A percentile compares a stretch with the other conserved stretches of the same genome.
Conservation (phyloP, 2,113 vertebrate species). For the Helogale parvula region DNA sequence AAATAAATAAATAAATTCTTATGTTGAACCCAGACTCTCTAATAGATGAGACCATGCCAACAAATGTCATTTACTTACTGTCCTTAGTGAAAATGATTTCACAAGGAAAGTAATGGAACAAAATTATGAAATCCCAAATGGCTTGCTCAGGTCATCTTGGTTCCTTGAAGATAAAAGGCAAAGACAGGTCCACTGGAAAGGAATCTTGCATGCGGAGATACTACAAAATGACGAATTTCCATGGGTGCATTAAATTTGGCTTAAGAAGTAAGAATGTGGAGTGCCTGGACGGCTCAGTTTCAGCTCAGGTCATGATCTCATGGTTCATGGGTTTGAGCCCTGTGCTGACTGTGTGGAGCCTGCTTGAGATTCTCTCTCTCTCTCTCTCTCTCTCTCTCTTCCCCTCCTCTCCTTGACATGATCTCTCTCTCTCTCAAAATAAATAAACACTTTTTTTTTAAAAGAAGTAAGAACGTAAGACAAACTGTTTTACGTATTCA, state of each 20-base stretch:
- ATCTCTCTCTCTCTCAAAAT: too few relatives aligned
- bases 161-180: not conserved
- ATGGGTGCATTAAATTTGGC: not conserved
- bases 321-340: too few relatives aligned
- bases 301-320: too few relatives aligned
- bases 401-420: too few relatives aligned
- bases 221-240: not conserved
- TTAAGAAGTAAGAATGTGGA: not conserved
- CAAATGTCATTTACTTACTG: not conserved
- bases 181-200: not conserved
- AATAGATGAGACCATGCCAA: not conserved
- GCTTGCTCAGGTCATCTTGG: not conserved
- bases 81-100: not conserved
- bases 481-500: not conserved
- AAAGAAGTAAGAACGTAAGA: not conserved
- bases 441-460: too few relatives aligned
- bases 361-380: too few relatives aligned
- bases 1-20: not conserved
- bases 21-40: not conserved
- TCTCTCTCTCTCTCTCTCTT: too few relatives aligned
- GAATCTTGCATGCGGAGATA: not conserved
- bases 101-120: not conserved
- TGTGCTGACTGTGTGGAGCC: too few relatives aligned
- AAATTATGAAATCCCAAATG: not conserved
- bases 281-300: too few relatives aligned